phyloP scores from a whole-genome alignment of 2,888 invertebrate species.

The Argyra leucocephala region DNA sequence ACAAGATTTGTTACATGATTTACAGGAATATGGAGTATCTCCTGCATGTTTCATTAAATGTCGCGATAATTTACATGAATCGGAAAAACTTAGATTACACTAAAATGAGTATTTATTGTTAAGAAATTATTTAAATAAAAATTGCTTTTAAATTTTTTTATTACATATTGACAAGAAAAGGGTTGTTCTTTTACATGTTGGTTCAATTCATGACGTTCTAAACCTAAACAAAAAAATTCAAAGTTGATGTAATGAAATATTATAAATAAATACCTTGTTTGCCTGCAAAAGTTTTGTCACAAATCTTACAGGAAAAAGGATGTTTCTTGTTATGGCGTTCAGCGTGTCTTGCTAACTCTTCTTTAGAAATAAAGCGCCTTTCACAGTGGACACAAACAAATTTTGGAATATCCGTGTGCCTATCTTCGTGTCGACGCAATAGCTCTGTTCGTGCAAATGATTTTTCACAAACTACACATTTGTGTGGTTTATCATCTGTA shows the following conservation, averaged over 20 bases:
- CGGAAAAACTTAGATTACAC: constrained; percentile 54
- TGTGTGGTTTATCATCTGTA: constrained; percentile 45
- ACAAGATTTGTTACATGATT: constrained; percentile 60
- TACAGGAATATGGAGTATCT: constrained; percentile 63
- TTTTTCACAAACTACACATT: constrained; percentile 57
- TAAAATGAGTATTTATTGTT: too few species aligned
- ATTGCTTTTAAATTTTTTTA: too few species aligned
- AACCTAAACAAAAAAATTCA: too few species aligned
- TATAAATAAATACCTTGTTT: too few species aligned
- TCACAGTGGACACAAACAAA: constrained; percentile 58
- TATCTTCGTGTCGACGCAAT: constrained; percentile 61
- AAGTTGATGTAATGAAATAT: too few species aligned
- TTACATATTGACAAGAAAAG: constrained; percentile 51
- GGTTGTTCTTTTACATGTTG: constrained; percentile 51
- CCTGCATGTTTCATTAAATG: constrained; percentile 65
- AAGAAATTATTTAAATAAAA: too few species aligned
- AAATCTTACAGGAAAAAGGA: constrained; percentile 53
- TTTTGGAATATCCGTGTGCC: constrained; percentile 47
- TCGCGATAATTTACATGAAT: constrained; percentile 57
- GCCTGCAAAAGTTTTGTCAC: constrained; percentile 50
- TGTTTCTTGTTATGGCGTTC: constrained; percentile 49
- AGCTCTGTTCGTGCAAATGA: constrained; percentile 55
- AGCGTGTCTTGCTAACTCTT: constrained; percentile 56
- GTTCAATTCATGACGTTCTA: constrained; percentile 54
- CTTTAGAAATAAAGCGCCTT: constrained; percentile 54